Percentiles rank a stretch among this genome's conserved stretches.
phyloP scores from a whole-genome alignment of 2,888 invertebrate species.

The Crocallis elinguaria region DNA sequence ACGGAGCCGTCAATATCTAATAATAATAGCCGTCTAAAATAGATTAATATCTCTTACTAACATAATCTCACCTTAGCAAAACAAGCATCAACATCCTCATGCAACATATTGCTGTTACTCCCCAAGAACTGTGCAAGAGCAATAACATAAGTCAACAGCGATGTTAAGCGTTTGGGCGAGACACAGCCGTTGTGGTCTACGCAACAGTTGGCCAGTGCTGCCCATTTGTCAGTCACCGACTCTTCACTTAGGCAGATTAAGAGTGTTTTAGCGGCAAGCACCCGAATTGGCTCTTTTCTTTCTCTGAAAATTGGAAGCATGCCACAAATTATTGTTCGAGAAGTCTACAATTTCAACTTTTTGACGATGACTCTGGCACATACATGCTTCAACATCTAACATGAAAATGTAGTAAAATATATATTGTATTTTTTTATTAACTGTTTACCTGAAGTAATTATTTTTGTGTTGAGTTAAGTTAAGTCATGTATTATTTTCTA shows the following conservation, averaged over 20 bases:
- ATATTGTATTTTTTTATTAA: no score
- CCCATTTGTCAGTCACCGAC: constrained; percentile 85
- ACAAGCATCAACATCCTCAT: constrained; percentile 89
- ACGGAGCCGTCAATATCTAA: no score
- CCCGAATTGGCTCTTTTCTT: constrained; percentile 86
- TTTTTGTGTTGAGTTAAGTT: no score
- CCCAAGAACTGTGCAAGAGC: constrained; percentile 86
- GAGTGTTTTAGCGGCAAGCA: constrained; percentile 88
- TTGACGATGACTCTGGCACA: no score
- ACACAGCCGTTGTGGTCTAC: constrained; percentile 91
- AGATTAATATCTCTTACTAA: not conserved
- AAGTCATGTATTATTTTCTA: no score
- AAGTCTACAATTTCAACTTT: no score
- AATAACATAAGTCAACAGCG: constrained; percentile 86
- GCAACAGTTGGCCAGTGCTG: constrained; percentile 88
- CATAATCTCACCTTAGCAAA: constrained; percentile 85
- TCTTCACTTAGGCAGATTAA: constrained; percentile 88
- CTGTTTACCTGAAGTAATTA: no score
- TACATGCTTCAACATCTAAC: no score
- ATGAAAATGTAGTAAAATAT: no score
- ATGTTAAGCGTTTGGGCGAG: constrained; percentile 85
- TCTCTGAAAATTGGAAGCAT: constrained; percentile 72
- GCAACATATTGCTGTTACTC: constrained; percentile 85
- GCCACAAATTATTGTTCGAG: no score
- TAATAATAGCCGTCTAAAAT: no score